Evolutionary conservation across 1,140 invertebrate genomes (phyloP), one percentile per base, ranked within the genome.

Genomic region (Contarinia nasturtii): DNA sequence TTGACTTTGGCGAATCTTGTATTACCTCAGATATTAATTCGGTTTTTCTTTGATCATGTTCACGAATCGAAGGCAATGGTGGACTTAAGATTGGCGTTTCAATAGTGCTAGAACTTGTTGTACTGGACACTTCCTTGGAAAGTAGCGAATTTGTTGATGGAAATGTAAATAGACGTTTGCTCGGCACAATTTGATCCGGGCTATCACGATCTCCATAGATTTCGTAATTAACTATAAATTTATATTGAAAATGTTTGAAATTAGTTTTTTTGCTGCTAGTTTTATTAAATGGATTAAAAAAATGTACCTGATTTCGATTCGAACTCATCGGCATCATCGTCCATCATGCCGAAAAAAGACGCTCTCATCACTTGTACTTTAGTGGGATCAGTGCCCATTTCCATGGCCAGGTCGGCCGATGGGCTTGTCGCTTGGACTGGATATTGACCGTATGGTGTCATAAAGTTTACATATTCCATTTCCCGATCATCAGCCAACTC

Each of bases 321-420:
- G 27, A 27, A 27, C 10, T 54, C 53, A 50, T 52, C 53, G 43
- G 14, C 51, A 50, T 52, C 53, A 45, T 19, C 51, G 42, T 53
- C 45, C 33, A 59, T 54, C 0, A 57, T 57, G 2, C 51, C 45
- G 27, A 64, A 64, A 10, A 90, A 77, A 2, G 82, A 86, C 0
- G 83, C 83, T 60, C 90, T 90, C 85, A 89, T 88, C 7, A 86
- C 65, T 56, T 90, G 86, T 20, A 89, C 68, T 54, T 74, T 79
- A 50, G 76, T 72, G 20, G 75, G 66, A 51, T 76, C 70, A 1
- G 76, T 72, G 21, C 74, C 77, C 42, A 67, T 55, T 45, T 71
- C 60, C 15, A 68, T 65, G 2, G 77, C 76, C n/a, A 80, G 59
- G 36, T 66, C 61, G 2, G 68, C 62, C 0, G 70, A 71, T 20